Conservation (phyloP, 2,888 invertebrate genomes). For the Drosophila atripex region DNA sequence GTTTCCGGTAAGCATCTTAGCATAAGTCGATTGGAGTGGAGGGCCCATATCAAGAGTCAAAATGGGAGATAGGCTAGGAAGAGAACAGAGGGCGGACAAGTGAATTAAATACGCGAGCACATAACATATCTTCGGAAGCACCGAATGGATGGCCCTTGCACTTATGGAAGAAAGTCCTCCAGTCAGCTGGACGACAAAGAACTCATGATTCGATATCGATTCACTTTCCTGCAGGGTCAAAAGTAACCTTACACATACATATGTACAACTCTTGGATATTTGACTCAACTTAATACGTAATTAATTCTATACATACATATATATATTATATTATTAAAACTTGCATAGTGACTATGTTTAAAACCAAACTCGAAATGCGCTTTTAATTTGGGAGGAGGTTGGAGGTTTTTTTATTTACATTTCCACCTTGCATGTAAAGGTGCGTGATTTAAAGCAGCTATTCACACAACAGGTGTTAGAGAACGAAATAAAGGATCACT, state of each 20-base stretch:
- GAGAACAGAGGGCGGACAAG: not conserved
- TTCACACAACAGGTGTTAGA: not conserved
- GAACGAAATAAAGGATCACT: not conserved
- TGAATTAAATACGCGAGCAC: slow-evolving; percentile 13
- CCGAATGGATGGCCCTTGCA: slow-evolving; percentile 12
- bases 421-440: too few relatives aligned
- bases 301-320: slow-evolving; percentile 56
- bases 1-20: slow-evolving; percentile 32
- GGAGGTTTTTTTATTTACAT: too few relatives aligned
- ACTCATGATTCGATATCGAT: not conserved
- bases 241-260: slow-evolving; percentile 37
- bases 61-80: slow-evolving; percentile 32
- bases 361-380: slow-evolving; percentile 21
- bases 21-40: slow-evolving; percentile 26
- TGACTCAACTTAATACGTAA: slow-evolving; percentile 70
- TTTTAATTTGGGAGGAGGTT: not conserved
- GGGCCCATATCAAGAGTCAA: slow-evolving; percentile 22
- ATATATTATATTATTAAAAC: slow-evolving; percentile 38
- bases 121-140: slow-evolving; percentile 13
- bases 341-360: slow-evolving; percentile 49
- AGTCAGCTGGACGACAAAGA: slow-evolving; percentile 2
- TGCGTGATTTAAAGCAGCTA: too few relatives aligned
- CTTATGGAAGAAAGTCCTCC: not conserved
- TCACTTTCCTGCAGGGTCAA: slow-evolving; percentile 8
- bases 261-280: slow-evolving; percentile 57